phyloP scores from a whole-genome alignment of 2,888 invertebrate species.

The Ophioninae sp. region DNA sequence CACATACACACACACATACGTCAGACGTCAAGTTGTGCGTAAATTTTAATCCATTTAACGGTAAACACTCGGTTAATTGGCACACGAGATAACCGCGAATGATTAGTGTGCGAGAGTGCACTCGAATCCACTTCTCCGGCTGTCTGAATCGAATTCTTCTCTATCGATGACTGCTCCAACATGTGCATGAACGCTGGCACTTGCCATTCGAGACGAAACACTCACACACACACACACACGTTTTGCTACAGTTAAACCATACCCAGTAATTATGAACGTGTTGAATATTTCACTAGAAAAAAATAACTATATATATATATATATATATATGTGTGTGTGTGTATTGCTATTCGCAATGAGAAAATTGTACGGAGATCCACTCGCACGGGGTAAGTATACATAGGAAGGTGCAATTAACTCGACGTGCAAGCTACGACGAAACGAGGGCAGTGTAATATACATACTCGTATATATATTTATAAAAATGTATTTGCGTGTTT shows the following conservation, averaged over 20 bases:
- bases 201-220: constrained; percentile 26
- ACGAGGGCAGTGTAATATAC: constrained; percentile 58
- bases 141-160: constrained; percentile 50
- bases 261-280: constrained; percentile 47
- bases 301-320: no score
- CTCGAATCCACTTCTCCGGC: background rate
- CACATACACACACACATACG: background rate
- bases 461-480: constrained; percentile 5
- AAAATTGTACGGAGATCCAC: constrained; percentile 53
- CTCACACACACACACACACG: constrained; percentile 11
- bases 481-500: constrained; percentile 5
- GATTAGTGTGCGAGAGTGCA: constrained; percentile 29
- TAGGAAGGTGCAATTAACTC: constrained; percentile 60
- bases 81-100: constrained; percentile 45
- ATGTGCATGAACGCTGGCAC: constrained; percentile 2
- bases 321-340: no score
- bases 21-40: constrained; percentile 43
- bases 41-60: constrained; percentile 57
- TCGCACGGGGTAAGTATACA: constrained; percentile 43
- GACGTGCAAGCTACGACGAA: constrained; percentile 47
- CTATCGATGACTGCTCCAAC: constrained; percentile 49
- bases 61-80: constrained; percentile 58
- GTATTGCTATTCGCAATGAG: constrained; percentile 52
- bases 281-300: constrained; percentile 32
- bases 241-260: constrained; percentile 59